phyloP scores from a whole-genome alignment of 2,797 vertebrate species.

The Setipinna tenuifilis region DNA sequence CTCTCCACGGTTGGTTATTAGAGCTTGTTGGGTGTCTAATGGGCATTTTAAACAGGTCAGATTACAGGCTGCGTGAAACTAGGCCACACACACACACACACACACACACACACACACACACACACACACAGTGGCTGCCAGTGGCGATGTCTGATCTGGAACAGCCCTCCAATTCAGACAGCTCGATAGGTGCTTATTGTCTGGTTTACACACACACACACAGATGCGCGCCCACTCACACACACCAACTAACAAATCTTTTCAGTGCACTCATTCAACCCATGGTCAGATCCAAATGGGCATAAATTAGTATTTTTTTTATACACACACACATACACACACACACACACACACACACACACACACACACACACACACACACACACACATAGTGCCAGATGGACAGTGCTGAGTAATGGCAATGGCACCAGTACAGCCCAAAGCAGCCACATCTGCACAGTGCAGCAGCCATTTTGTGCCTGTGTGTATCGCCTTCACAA shows the following conservation, averaged over 20 bases:
- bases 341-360: too few relatives aligned
- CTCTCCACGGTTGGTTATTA: conserved; percentile 60
- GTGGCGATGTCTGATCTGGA: neutral
- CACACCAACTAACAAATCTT: neutral
- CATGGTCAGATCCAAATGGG: neutral
- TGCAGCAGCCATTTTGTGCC: too few relatives aligned
- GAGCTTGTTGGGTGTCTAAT: conserved; percentile 60
- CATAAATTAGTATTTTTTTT: too few relatives aligned
- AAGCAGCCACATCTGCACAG: too few relatives aligned
- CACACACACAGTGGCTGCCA: neutral
- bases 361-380: too few relatives aligned
- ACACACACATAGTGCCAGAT: too few relatives aligned
- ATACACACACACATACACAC: too few relatives aligned
- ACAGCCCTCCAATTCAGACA: conserved; percentile 1
- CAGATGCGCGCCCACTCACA: neutral
- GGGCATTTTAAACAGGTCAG: conserved; percentile 65
- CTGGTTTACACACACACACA: neutral
- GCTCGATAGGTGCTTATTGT: neutral
- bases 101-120: neutral
- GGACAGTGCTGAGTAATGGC: too few relatives aligned
- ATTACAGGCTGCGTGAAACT: conserved; percentile 66
- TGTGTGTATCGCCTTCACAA: too few relatives aligned
- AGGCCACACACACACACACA: conserved; percentile 54
- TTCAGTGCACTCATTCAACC: neutral
- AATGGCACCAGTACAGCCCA: too few relatives aligned